Percentiles rank a stretch among this genome's conserved stretches.
Conservation (phyloP, 2,113 vertebrate genomes). For the Dicentrarchus labrax region DNA sequence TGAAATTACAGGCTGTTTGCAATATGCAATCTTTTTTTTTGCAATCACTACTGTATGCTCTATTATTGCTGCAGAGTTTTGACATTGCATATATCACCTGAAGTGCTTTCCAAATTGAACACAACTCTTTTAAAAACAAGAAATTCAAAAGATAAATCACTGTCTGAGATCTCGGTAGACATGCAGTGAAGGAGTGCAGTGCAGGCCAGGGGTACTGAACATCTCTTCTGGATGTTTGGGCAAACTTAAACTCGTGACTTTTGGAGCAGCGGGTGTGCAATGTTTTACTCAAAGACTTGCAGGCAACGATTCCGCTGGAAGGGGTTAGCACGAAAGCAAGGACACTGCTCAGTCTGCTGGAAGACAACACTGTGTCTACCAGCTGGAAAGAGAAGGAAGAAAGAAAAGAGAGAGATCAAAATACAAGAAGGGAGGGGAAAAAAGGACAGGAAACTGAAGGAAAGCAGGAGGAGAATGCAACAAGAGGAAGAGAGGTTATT, state of each 20-base stretch:
- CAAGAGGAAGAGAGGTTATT: conserved; percentile 32
- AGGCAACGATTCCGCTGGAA: conserved; percentile 24
- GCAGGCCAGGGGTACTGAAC: neutral
- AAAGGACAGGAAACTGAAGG: neutral
- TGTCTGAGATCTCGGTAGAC: neutral
- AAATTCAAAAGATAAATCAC: neutral
- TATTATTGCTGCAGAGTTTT: neutral
- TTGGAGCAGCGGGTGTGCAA: conserved; percentile 11
- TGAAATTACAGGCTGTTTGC: conserved; percentile 30
- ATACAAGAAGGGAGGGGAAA: neutral
- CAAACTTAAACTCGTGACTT: conserved; percentile 48
- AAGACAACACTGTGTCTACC: conserved; percentile 20
- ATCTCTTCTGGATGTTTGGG: conserved; percentile 49
- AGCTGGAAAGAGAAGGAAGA: conserved; percentile 8
- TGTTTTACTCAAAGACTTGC: conserved; percentile 37
- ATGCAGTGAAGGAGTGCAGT: neutral
- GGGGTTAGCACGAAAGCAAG: conserved; percentile 23
- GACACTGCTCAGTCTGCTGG: conserved; percentile 21
- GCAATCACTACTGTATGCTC: neutral
- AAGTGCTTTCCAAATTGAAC: neutral
- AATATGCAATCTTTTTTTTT: neutral
- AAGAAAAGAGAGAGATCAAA: conserved; percentile 3
- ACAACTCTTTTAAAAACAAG: neutral
- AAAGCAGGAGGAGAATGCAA: conserved; percentile 8
- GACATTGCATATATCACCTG: neutral